Conservation (phyloP, 2,113 vertebrate genomes). For the Rousettus leschenaultii region DNA sequence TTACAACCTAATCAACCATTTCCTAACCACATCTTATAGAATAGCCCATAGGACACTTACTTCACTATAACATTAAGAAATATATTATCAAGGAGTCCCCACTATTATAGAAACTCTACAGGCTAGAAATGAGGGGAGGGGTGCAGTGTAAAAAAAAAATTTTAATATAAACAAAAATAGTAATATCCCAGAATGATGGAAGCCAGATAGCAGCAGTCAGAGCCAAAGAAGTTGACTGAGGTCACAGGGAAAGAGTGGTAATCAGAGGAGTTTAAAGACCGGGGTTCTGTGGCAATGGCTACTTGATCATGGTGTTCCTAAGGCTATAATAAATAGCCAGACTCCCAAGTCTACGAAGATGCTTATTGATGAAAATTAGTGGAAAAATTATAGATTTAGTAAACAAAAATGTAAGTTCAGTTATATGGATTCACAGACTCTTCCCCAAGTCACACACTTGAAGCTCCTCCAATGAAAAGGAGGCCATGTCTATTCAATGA, state of each 20-base stretch:
- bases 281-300: neutral
- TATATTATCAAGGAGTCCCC: neutral
- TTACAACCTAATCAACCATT: neutral
- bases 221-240: neutral
- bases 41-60: neutral
- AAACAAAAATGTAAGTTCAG: neutral
- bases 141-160: neutral
- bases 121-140: neutral
- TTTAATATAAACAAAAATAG: neutral
- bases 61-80: neutral
- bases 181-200: neutral
- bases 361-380: neutral
- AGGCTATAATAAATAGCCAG: neutral
- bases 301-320: neutral
- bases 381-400: neutral
- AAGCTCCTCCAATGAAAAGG: neutral
- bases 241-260: neutral
- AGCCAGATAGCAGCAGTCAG: neutral
- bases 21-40: neutral
- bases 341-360: neutral
- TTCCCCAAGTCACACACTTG: neutral
- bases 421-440: neutral
- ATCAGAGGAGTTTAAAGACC: neutral
- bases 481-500: neutral
- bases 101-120: neutral